Evolutionary conservation across 1,140 invertebrate genomes (phyloP), one percentile per base, ranked within the genome.

Genomic region (Diorhabda elongata): DNA sequence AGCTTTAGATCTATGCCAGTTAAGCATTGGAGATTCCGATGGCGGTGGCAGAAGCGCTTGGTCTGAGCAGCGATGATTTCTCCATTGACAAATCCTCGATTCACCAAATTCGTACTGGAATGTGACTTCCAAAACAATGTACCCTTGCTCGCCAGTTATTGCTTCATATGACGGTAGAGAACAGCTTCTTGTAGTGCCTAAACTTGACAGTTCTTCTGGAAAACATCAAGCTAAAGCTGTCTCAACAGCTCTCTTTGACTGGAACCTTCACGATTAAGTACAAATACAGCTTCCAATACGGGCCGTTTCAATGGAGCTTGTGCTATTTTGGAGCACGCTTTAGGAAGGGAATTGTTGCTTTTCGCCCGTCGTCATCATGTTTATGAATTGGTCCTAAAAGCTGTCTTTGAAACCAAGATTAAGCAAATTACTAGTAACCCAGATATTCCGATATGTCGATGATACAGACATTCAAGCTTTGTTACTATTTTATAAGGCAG

Each of bases 341-440:
- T 26, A 26, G 26, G 26, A 26, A 26, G 26, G 26, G 26, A 26
- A 26, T 26, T 26, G 26, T 26, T 26, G 26, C 26, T 26, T 26
- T 26, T 26, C 26, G 26, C 26, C 26, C 1, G 26, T 26, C 26
- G 26, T 26, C 26, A 26, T 26, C 26, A 26, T 26, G 26, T 26
- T 26, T 26, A 26, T 61, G 71, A 75, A 67, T 57, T 74, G 47
- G 69, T 74, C 42, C 56, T 75, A 44, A 74, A 72, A 74, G 42
- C 26, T 64, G 71, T 71, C 6, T 74, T 75, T 67, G 72, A 73
- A 75, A 66, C 66, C 64, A 59, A 72, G 8, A 7, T 73, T 42
- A 56, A 56, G 52, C 52, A 56, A 56, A 56, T 56, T 56, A 61
- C 11, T 11, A 11, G 11, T 11, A 26, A 2, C 26, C 26, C 26